These are phyloP conservation scores for Chloroceryle aenea DNA, from an alignment of 2,113 vertebrate genomes.

Conservation along the genomic window DNA sequence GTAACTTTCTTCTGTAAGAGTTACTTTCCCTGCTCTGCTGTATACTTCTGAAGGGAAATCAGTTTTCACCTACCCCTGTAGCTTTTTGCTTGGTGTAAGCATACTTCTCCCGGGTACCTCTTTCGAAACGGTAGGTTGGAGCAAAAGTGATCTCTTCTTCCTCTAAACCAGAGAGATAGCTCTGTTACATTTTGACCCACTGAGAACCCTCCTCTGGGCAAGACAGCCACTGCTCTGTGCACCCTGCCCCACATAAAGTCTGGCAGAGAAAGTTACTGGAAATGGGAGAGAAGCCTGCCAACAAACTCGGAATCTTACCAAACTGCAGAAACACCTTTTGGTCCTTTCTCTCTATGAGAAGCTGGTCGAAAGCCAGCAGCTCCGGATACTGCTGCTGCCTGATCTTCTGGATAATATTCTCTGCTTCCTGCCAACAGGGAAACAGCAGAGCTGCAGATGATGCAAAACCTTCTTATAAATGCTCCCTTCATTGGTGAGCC, in stretches of 20 bases:
- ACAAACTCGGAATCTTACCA: constrained; percentile 73
- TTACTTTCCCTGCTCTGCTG: background rate
- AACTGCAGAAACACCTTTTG: constrained; percentile 92
- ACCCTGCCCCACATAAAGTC: background rate
- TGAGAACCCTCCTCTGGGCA: background rate
- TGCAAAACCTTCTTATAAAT: constrained; percentile 28
- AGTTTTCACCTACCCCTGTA: constrained; percentile 86
- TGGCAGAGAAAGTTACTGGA: background rate
- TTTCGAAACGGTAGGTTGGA: constrained; percentile 95
- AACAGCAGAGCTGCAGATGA: constrained; percentile 46
- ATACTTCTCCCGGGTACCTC: constrained; percentile 90
- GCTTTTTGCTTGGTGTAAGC: constrained; percentile 97
- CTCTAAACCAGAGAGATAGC: constrained; percentile 75
- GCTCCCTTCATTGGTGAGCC: background rate
- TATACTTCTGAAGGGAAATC: background rate
- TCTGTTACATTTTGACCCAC: background rate
- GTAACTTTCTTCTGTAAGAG: background rate
- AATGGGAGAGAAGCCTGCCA: background rate
- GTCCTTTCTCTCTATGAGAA: constrained; percentile 85
- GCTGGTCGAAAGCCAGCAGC: constrained; percentile 89
- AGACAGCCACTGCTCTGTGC: background rate
- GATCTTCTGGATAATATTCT: constrained; percentile 93
- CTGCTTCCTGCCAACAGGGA: constrained; percentile 88
- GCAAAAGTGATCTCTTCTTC: constrained; percentile 97
- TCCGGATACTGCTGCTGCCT: constrained; percentile 93